phyloP scores from a whole-genome alignment of 2,797 vertebrate species.

The Semaprochilodus insignis region DNA sequence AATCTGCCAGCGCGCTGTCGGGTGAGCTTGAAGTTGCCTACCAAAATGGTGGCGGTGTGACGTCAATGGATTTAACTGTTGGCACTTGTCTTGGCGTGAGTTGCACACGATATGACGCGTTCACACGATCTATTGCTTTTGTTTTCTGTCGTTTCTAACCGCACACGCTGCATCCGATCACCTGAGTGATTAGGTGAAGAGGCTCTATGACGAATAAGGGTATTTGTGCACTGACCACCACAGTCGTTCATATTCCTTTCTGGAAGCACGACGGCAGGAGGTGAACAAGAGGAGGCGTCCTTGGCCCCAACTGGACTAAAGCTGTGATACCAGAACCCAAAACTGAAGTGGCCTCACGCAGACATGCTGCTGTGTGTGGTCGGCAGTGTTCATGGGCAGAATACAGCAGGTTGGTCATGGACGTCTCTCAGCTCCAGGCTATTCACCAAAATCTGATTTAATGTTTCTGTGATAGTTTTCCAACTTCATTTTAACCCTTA shows the following conservation, averaged over 20 bases:
- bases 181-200: neutral
- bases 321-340: conserved; percentile 36
- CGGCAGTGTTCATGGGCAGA: conserved; percentile 28
- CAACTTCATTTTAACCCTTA: too few relatives aligned
- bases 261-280: conserved; percentile 27
- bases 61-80: too few relatives aligned
- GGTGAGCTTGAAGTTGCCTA: too few relatives aligned
- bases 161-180: too few relatives aligned
- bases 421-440: conserved; percentile 29
- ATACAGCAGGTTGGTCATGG: conserved; percentile 52
- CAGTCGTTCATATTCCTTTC: neutral
- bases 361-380: conserved; percentile 34
- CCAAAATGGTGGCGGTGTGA: too few relatives aligned
- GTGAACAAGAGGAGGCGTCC: conserved; percentile 30
- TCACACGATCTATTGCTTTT: too few relatives aligned
- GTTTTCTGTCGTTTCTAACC: too few relatives aligned
- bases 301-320: conserved; percentile 32
- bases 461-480: too few relatives aligned
- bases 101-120: too few relatives aligned
- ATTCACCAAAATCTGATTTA: too few relatives aligned
- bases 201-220: neutral
- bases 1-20: too few relatives aligned
- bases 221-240: neutral
- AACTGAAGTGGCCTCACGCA: conserved; percentile 49
- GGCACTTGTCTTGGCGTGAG: too few relatives aligned